phyloP scores from a whole-genome alignment of 2,888 invertebrate genomes.

The Eupeodes luniger region DNA sequence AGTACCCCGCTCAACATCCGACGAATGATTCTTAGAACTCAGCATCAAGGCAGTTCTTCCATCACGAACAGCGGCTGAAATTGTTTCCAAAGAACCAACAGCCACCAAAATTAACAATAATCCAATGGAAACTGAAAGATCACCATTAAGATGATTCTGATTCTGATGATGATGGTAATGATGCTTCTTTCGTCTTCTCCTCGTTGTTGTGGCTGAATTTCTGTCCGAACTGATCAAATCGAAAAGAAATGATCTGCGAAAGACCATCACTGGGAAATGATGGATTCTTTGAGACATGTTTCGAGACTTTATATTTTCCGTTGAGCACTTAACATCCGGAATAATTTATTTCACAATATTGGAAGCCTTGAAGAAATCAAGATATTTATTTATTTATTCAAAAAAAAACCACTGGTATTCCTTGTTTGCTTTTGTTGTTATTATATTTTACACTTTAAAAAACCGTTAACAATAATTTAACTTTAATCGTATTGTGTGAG shows the following conservation, averaged over 20 bases:
- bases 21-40: constrained; percentile 70
- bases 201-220: constrained; percentile 23
- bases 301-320: constrained; percentile 22
- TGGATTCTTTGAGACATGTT: constrained; percentile 60
- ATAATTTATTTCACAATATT: background rate
- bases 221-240: constrained; percentile 19
- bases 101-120: constrained; percentile 64
- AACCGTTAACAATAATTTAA: constrained; percentile 31
- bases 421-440: constrained; percentile 38
- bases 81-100: constrained; percentile 57
- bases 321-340: constrained; percentile 37
- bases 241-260: constrained; percentile 45
- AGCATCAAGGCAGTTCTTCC: constrained; percentile 67
- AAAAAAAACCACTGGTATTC: constrained; percentile 68
- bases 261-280: constrained; percentile 49
- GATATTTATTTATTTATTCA: too few relatives aligned
- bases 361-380: background rate
- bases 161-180: constrained; percentile 11
- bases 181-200: constrained; percentile 53
- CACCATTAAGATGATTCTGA: background rate
- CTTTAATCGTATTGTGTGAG: constrained; percentile 37
- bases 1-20: constrained; percentile 63
- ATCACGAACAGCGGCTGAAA: constrained; percentile 64
- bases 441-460: constrained; percentile 46
- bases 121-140: constrained; percentile 56